A percentile compares a stretch with the other conserved stretches of the same genome.
Evolutionary conservation across 35 echinoderm and acorn worm genomes (phyloP).

Genomic region (Patiria miniata): DNA sequence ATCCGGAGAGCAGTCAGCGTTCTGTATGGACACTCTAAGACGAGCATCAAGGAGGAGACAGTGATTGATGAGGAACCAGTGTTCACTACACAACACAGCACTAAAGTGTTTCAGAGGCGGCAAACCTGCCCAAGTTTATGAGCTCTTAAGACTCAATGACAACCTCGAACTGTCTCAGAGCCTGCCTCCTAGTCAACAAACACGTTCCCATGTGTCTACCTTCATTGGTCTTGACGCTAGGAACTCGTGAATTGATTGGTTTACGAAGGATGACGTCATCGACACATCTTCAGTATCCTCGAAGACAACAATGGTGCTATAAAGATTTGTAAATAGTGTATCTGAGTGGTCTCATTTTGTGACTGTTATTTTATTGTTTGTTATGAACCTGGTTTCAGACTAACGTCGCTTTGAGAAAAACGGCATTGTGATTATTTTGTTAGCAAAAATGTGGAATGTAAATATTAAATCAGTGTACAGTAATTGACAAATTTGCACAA

Average conservation of each 20-base stretch:
- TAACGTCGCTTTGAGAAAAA: background rate
- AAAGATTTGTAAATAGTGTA: constrained; percentile 5
- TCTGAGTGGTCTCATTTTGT: background rate
- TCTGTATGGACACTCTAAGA: constrained; percentile 63
- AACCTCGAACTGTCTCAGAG: background rate
- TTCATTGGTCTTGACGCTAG: background rate
- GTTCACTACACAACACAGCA: constrained; percentile 3
- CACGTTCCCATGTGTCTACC: background rate
- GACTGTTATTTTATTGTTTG: constrained; percentile 9
- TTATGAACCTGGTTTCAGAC: background rate
- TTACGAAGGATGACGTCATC: background rate
- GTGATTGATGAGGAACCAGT: constrained; percentile 5
- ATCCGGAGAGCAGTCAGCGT: constrained; percentile 86
- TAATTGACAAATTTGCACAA: constrained; percentile 18
- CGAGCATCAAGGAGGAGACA: background rate
- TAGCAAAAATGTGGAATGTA: constrained; percentile 5
- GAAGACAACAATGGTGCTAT: background rate
- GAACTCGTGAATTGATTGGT: background rate
- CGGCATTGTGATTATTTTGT: background rate
- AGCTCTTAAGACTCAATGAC: background rate
- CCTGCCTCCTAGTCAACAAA: background rate
- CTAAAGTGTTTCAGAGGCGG: constrained; percentile 23
- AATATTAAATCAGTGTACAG: background rate
- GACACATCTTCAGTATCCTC: too few relatives aligned
- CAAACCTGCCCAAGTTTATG: constrained; percentile 46